A percentile compares a stretch with the other conserved stretches of the same genome.
These are phyloP conservation scores for Anseranas semipalmata DNA, from an alignment of 2,113 vertebrate species.

Conservation along the genomic window DNA sequence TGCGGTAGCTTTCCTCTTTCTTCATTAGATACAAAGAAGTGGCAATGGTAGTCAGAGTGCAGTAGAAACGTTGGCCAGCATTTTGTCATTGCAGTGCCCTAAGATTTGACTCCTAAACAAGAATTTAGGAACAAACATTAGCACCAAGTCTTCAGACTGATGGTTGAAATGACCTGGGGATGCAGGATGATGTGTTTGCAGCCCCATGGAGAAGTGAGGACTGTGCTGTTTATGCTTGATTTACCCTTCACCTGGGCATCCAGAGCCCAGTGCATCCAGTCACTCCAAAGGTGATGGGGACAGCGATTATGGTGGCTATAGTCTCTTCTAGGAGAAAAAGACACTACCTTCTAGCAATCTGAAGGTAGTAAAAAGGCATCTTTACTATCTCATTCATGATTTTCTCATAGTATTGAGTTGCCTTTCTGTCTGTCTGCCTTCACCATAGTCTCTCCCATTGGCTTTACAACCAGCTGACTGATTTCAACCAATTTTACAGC, in stretches of 20 bases:
- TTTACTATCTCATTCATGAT: not conserved
- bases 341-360: not conserved
- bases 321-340: not conserved
- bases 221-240: not conserved
- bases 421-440: not conserved
- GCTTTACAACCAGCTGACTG: not conserved
- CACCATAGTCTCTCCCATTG: not conserved
- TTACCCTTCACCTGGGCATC: not conserved
- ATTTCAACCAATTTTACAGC: not conserved
- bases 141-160: not conserved
- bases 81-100: not conserved
- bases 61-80: not conserved
- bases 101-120: not conserved
- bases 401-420: not conserved
- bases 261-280: not conserved
- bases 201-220: not conserved
- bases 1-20: not conserved
- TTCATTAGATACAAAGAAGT: not conserved
- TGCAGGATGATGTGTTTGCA: not conserved
- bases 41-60: not conserved
- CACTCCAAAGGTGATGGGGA: not conserved
- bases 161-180: not conserved
- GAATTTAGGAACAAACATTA: not conserved
- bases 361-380: not conserved
- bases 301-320: not conserved